These are phyloP conservation scores for Xylota segnis DNA, from an alignment of 2,888 invertebrate genomes.

Conservation along the genomic window DNA sequence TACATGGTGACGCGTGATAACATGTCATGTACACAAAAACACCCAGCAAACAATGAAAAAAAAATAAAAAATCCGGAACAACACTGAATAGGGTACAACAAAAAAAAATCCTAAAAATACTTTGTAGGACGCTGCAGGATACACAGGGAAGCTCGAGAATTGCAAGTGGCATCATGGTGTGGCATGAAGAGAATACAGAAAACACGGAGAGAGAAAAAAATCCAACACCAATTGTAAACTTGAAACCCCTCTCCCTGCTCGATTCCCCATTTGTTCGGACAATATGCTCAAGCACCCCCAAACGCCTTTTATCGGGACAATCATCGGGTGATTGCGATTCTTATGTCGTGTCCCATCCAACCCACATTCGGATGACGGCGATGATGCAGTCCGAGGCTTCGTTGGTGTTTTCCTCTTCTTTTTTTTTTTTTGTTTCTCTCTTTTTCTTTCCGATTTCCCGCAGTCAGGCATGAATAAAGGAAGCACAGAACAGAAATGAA, in stretches of 20 bases:
- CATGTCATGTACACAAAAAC: constrained; percentile 70
- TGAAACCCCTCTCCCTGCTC: constrained; percentile 2
- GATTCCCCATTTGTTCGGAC: neutral
- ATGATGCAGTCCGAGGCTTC: constrained; percentile 54
- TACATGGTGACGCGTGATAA: constrained; percentile 65
- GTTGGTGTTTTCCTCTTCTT: constrained; percentile 12
- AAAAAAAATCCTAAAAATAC: constrained; percentile 37
- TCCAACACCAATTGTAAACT: constrained; percentile 50
- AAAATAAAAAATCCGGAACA: constrained; percentile 25
- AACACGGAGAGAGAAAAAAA: no score
- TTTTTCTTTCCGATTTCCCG: constrained; percentile 31
- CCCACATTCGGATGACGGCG: constrained; percentile 36
- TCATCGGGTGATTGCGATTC: constrained; percentile 69
- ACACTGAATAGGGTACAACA: constrained; percentile 4
- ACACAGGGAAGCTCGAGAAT: constrained; percentile 35
- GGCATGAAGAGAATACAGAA: constrained; percentile 11
- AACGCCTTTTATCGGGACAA: constrained; percentile 63
- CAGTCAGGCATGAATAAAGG: constrained; percentile 28
- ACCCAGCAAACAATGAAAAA: constrained; percentile 31
- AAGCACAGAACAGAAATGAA: constrained; percentile 1
- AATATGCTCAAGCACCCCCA: constrained; percentile 47
- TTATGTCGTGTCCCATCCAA: constrained; percentile 32
- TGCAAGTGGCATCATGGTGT: constrained; percentile 55
- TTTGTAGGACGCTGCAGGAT: constrained; percentile 34
- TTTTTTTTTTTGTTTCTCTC: no score